A percentile compares a stretch with the other conserved stretches of the same genome.
phyloP scores from a whole-genome alignment of 2,113 vertebrate genomes.

The Pithys albifrons region DNA sequence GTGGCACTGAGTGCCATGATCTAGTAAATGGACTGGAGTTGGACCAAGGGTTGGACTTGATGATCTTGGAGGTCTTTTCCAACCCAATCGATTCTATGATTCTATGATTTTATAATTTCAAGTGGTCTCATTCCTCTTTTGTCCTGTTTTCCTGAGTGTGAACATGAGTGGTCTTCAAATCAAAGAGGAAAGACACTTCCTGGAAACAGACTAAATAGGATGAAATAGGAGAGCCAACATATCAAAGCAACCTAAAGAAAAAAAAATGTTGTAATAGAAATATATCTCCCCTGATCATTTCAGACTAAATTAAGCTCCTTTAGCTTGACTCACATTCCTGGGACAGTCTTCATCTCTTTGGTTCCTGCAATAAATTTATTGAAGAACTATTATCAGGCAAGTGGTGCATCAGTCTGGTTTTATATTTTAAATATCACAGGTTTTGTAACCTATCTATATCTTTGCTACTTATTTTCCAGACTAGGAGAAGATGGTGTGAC shows the following conservation, averaged over 20 bases:
- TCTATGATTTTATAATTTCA: background rate
- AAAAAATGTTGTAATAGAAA: background rate
- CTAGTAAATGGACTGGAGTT: too few species aligned
- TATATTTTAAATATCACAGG: background rate
- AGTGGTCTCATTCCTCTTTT: background rate
- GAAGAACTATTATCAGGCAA: background rate
- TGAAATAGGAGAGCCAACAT: background rate
- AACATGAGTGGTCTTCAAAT: background rate
- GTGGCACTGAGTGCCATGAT: too few species aligned
- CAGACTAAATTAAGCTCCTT: background rate
- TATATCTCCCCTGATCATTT: background rate
- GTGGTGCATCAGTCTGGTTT: background rate
- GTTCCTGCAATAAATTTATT: background rate
- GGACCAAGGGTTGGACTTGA: too few species aligned
- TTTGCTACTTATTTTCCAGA: background rate
- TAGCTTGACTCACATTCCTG: background rate
- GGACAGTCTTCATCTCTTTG: background rate
- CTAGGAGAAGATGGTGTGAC: rapidly evolving
- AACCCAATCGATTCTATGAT: too few species aligned
- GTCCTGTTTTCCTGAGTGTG: background rate
- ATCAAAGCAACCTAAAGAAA: background rate
- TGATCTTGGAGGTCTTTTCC: too few species aligned
- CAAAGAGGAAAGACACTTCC: background rate
- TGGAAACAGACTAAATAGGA: background rate
- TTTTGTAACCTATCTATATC: background rate